Evolutionary conservation across 2,888 invertebrate genomes (phyloP).

Genomic region (Drosophila colorata): DNA sequence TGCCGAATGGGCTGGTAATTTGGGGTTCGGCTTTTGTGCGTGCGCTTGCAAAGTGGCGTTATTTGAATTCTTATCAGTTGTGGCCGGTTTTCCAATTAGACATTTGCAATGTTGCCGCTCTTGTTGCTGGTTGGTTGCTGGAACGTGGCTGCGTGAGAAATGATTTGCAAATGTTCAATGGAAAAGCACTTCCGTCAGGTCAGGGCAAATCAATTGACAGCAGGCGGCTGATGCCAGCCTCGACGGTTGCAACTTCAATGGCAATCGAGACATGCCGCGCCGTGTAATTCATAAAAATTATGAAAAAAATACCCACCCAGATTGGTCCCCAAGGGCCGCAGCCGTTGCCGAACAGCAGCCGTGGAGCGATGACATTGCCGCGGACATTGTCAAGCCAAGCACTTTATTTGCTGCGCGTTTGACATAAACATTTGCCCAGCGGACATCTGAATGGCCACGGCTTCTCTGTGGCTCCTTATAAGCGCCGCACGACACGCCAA

Average conservation of each 20-base stretch:
- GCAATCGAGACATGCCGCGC: constrained; percentile 46
- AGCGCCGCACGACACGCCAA: constrained; percentile 72
- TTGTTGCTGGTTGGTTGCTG: constrained; percentile 38
- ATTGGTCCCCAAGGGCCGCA: constrained; percentile 76
- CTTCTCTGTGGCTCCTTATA: constrained; percentile 77
- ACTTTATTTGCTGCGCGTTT: constrained; percentile 79
- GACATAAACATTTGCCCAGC: constrained; percentile 80
- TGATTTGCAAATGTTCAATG: constrained; percentile 61
- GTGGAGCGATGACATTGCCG: constrained; percentile 70
- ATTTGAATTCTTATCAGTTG: constrained; percentile 58
- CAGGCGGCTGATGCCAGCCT: constrained; percentile 4
- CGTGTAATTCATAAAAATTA: constrained; percentile 76
- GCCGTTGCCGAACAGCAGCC: constrained; percentile 31
- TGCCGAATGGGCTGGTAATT: constrained; percentile 42
- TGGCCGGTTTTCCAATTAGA: constrained; percentile 43
- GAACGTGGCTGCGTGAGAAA: constrained; percentile 31
- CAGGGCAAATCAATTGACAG: constrained; percentile 36
- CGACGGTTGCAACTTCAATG: constrained; percentile 41
- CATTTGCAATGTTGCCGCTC: constrained; percentile 13
- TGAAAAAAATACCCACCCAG: constrained; percentile 77
- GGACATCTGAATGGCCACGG: constrained; percentile 78
- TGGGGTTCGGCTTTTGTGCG: constrained; percentile 58
- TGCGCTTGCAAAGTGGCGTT: constrained; percentile 58
- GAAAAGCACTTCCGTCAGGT: constrained; percentile 60
- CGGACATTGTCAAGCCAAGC: constrained; percentile 79